Base-by-base conservation (phyloP, 2,888 invertebrate species). In the Torymus texanus region DNA sequence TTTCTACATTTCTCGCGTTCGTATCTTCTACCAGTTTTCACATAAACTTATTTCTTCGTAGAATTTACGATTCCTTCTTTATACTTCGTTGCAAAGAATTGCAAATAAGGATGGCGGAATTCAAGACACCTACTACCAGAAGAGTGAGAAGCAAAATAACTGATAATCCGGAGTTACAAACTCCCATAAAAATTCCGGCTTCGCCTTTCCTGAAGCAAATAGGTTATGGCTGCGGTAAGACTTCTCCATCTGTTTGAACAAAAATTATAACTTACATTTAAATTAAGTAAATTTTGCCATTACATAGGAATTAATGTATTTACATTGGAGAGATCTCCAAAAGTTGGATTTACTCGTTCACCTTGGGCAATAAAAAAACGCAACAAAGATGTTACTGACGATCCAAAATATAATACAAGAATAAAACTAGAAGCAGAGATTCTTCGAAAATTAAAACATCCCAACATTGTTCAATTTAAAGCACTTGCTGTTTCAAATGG, bases 321-420 rank as follows among this genome's bases (percentile, higher is more conserved):
- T 90, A 94, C 95, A 83, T 88, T 96, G 81, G 92, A 95, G 76
- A 92, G 96, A 82, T 95, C 95, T 0, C 95, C 96, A 0, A 91
- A 92, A 83, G 92, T 92, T 0, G 94, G 95, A 10, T 92, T 93
- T 84, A 89, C 92, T 0, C 92, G 94, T n/a, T 97, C 97, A 0
- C 97, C 97, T 0, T 97, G 97, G 97, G 97, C 96, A 0, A 91
- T 97, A 0, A 97, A 97, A 87, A 94, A 95, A 90, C 88, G 96
- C 1, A 93, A 92, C 83, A 92, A 91, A 18, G 92, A 91, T 83
- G 81, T 85, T 8, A 82, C 82, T 1, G 84, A 85, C 65, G 89
- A 87, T 82, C 84, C 91, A 0, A 91, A 91, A 82, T 91, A 92
- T 2, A 89, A 89, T 68, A 91, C 92, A 21, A 92, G 95, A 1